Base-by-base conservation (phyloP, 2,113 vertebrate species). In the Plotosus lineatus region DNA sequence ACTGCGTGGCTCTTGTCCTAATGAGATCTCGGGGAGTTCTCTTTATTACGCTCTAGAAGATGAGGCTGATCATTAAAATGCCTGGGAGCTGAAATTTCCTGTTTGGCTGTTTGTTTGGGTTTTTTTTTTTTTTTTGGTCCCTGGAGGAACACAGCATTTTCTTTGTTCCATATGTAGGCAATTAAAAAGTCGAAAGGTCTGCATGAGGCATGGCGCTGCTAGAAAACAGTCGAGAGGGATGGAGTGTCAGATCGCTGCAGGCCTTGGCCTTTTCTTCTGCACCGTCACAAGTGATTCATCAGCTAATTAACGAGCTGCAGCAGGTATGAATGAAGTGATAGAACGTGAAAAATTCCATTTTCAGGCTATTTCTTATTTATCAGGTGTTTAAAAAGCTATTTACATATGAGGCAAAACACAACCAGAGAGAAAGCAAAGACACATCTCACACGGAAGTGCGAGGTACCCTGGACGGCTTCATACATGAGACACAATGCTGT, bases 151-250 rank as follows among this genome's bases (percentile, higher is more conserved):
- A 53, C 26, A 61, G 48, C 31, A 14, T 38, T 68, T 51, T 26
- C 63, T 55, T 36, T 28, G 23, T n/a, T 53, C 12, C 44, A 65
- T 38, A 38, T 55, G 61, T 36, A 53, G 50, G 33, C 65, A 71
- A 46, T 69, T 51, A 23, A 33, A 71, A 58, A 51, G 65, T 71
- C 51, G 3, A 71, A 42, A 79, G 77, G 36, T 69, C 38, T 23
- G 51, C 9, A 31, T 36, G 26, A 8, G 38, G 6, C 77, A 56
- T 44, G 63, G 33, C 50, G 28, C 65, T 50, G n/a, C 44, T 51
- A 4, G 12, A 50, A 50, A 78, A 15, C 33, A 36, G 19, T 36
- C 19, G 23, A 36, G 71, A 50, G 26, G 28, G 26, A 51, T 12
- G 48, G 48, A 15, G 65, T 42, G 38, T 26, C 38, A 44, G 38